Conservation (phyloP, 2,888 invertebrate species). For the Caradrina kadenii region DNA sequence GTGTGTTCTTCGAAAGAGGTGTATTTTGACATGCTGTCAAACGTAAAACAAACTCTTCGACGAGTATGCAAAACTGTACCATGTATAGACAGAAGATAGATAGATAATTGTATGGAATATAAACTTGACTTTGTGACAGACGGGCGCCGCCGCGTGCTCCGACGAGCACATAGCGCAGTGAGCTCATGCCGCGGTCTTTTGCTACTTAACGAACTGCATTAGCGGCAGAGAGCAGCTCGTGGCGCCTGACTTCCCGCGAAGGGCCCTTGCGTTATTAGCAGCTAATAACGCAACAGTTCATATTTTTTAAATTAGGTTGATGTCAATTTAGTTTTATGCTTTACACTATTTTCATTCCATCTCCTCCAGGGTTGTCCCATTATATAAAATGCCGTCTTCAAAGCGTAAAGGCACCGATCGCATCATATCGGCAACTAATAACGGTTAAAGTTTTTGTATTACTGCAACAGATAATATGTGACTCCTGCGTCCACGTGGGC, state of each 20-base stretch:
- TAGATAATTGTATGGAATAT: not conserved
- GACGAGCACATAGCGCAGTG: not conserved
- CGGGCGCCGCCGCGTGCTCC: too few species aligned
- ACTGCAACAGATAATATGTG: not conserved
- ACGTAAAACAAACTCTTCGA: too few species aligned
- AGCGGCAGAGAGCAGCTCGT: not conserved
- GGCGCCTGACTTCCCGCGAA: conserved; percentile 3
- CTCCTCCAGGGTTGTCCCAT: not conserved
- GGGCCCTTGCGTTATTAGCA: not conserved
- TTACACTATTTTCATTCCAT: not conserved
- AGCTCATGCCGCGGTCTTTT: not conserved
- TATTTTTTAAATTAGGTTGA: too few species aligned
- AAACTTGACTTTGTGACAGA: not conserved
- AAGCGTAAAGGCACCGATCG: not conserved
- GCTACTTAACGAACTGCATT: conserved; percentile 7
- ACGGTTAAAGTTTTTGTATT: not conserved
- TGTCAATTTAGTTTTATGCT: not conserved
- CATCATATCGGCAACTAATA: not conserved
- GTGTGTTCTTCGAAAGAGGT: too few species aligned
- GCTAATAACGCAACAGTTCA: too few species aligned
- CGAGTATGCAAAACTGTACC: too few species aligned
- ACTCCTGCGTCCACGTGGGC: not conserved
- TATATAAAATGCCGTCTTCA: not conserved
- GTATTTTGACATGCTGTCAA: too few species aligned
- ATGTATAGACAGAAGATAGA: too few species aligned